Evolutionary conservation across 2,888 invertebrate genomes (phyloP), one percentile per base, ranked within the genome.

Genomic region (Octodonta nipae): DNA sequence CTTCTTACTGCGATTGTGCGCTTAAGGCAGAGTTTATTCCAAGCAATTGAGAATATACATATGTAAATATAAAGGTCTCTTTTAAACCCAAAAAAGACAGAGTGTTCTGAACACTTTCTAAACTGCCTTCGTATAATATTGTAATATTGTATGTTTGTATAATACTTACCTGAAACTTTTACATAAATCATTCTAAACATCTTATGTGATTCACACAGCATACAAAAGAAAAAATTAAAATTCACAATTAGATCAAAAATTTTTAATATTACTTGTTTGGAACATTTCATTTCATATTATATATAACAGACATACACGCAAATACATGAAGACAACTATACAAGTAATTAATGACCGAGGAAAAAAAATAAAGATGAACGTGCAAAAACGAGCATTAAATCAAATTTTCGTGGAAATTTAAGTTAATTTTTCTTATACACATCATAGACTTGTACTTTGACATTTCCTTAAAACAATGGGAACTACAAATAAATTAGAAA

Each of bases 291-390:
- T 49, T 50, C 46, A 45, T 49, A 51, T 49, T 51, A 51, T 47
- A 46, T 45, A 44, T 49, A 51, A 50, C 49, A 49, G 46, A 50
- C 51, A 50, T 51, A 51, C 49, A 51, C 49, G 49, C 49, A 51
- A 46, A 45, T 51, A 51, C 49, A 51, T 49, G 45, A 40, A 51
- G 48, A 51, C 48, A 47, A 47, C 45, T 51, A 50, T 51, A 50
- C 49, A 51, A 46, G 38, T 44, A 41, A 8, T 26, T 26, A 6
- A 6, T 46, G 40, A 46, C 41, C 45, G 44, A 45, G 40, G 44
- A 45, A 46, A 38, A 43, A 44, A 32, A 37, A 37, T 22, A 28
- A 38, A 38, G 38, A 34, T 39, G 35, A 39, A 30, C 29, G 37
- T 34, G 36, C 37, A 31, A 33, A 28, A 33, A 34, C 17, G 17